Evolutionary conservation across 2,113 vertebrate species (phyloP).

Genomic region (Alligator mississippiensis): DNA sequence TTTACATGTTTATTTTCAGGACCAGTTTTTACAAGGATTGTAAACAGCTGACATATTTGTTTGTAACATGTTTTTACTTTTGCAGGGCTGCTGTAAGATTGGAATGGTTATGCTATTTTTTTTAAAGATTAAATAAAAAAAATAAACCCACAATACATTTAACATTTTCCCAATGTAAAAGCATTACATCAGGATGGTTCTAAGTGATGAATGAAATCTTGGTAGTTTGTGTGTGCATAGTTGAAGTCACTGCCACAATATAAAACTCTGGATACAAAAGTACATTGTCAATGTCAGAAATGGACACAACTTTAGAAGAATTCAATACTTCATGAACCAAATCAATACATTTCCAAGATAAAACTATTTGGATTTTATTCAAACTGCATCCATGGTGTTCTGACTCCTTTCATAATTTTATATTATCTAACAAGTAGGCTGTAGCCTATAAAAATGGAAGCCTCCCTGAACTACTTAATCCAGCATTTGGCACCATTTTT

Average conservation of each 20-base stretch:
- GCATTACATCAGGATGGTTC: neutral
- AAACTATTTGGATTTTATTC: accelerated
- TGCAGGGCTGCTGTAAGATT: neutral
- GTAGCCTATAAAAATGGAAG: too few species aligned
- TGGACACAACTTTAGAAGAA: neutral
- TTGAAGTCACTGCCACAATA: accelerated
- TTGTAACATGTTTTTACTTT: neutral
- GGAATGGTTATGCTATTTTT: neutral
- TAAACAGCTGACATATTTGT: neutral
- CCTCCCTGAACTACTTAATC: too few species aligned
- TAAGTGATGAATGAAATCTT: too few species aligned
- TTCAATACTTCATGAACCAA: neutral
- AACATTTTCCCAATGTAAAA: neutral
- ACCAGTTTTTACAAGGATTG: accelerated
- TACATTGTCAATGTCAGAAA: accelerated
- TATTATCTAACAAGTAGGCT: too few species aligned
- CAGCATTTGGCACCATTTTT: too few species aligned
- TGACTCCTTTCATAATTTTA: too few species aligned
- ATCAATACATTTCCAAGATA: neutral
- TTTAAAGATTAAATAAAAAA: neutral
- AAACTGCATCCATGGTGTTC: neutral
- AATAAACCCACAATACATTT: neutral
- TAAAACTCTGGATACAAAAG: accelerated
- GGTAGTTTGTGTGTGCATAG: neutral
- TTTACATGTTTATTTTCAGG: neutral